Base-by-base conservation (phyloP, 2,888 invertebrate species). In the Heteropelma amictum region DNA sequence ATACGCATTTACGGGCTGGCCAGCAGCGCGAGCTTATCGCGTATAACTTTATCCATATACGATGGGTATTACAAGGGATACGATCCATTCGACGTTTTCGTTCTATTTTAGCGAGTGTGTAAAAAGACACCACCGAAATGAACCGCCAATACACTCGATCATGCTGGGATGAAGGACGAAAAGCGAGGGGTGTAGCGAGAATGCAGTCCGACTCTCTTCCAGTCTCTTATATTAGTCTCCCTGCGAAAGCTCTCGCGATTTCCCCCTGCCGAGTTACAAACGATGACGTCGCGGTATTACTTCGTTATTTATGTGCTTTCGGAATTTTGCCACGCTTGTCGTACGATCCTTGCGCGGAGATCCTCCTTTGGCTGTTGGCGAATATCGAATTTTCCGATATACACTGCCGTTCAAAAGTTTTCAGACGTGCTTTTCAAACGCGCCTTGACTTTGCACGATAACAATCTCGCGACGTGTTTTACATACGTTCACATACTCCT, bases 261-360 rank as follows among this genome's bases (percentile, higher is more conserved):
- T 75, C 67, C 56, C 30, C 42, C 67, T 33, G 40, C 23, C 76
- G 78, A 81, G 82, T 83, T 84, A 85, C 84, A 84, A 83, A 85
- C 83, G 83, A 84, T 82, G 83, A 82, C 82, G 81, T 76, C 64
- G 68, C 68, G 81, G 82, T 83, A 84, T 86, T 85, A 85, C 84
- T 85, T 84, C 76, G 82, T 84, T 85, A 85, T 86, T 87, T 86
- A 87, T 84, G 78, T n/a, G n/a, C n/a, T 82, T 80, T 71, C 80
- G 68, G 83, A 83, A 84, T 84, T 84, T 83, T 72, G 76, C 56
- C 33, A 23, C 53, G 17, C n/a, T n/a, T 74, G 49, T 65, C 42
- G 30, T 17, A 53, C 30, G 42, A 65, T 65, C 64, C 47, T 21
- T n/a, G 6, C 10, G 10, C 42, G 10, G 40, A 42, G 64, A 54